These are phyloP conservation scores for Pelochelys cantorii DNA, from an alignment of 2,797 vertebrate genomes.

Conservation along the genomic window DNA sequence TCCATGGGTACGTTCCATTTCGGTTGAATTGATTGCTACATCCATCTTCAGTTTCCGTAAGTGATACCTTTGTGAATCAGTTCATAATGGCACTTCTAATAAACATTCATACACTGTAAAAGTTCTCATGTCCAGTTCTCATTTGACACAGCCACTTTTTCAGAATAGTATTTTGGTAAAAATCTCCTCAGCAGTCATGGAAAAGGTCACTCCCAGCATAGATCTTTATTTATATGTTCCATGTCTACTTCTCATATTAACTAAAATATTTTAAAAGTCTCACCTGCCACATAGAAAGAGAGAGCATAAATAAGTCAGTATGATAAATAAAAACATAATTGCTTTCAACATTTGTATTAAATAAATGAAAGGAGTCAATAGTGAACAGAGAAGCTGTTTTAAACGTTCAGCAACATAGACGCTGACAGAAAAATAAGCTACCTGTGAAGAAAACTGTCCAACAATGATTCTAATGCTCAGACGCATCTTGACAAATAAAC, in stretches of 20 bases:
- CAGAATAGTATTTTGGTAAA: constrained; percentile 4
- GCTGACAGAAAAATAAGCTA: background rate
- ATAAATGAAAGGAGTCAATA: constrained; percentile 5
- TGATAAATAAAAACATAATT: constrained; percentile 23
- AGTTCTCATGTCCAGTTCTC: background rate
- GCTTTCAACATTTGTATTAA: constrained; percentile 15
- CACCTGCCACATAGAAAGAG: background rate
- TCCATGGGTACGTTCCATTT: background rate
- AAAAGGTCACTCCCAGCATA: background rate
- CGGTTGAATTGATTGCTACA: background rate
- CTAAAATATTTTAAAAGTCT: background rate
- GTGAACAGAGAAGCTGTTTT: background rate
- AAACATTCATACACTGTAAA: background rate
- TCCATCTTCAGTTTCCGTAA: background rate
- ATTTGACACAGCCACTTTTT: background rate
- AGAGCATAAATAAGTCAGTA: constrained; percentile 6
- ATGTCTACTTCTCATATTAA: background rate
- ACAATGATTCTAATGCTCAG: background rate
- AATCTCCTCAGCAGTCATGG: background rate
- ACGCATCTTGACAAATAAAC: background rate
- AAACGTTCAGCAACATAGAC: background rate
- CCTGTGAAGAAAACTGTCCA: background rate
- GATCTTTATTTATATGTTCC: background rate
- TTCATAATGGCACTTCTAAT: background rate
- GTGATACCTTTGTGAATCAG: background rate